Conservation (phyloP, 2,113 vertebrate species). For the Prochilodus magdalenae region DNA sequence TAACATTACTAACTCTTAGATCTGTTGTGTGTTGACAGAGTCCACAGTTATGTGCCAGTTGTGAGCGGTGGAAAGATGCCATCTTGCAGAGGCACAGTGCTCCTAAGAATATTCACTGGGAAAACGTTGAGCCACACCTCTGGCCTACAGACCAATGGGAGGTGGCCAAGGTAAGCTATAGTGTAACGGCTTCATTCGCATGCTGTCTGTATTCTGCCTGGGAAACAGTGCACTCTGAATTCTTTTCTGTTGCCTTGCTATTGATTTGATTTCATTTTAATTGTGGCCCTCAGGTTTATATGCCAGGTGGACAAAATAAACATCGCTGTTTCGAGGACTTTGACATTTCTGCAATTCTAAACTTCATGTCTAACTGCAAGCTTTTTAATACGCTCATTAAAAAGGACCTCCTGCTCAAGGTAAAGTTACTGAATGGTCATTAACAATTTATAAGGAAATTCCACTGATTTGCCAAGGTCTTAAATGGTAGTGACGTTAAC, state of each 20-base stretch:
- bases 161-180: constrained; percentile 61
- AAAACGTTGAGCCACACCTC: constrained; percentile 47
- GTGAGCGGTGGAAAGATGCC: constrained; percentile 49
- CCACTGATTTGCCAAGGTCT: neutral
- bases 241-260: neutral
- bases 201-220: neutral
- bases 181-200: neutral
- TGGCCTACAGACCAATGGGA: constrained; percentile 66
- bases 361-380: constrained; percentile 55
- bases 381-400: constrained; percentile 38
- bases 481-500: no score
- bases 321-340: constrained; percentile 53
- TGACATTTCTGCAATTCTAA: constrained; percentile 63
- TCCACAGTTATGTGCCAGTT: constrained; percentile 38
- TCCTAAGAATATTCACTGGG: constrained; percentile 26
- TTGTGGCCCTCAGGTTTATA: constrained; percentile 56
- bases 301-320: constrained; percentile 47
- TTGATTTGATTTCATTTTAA: neutral
- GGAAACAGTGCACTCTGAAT: neutral
- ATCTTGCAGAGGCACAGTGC: constrained; percentile 40
- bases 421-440: neutral
- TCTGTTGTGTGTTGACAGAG: neutral
- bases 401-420: neutral
- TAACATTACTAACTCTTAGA: no score
- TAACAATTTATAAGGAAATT: neutral